phyloP scores from a whole-genome alignment of 2,113 vertebrate species.

The Naja naja region DNA sequence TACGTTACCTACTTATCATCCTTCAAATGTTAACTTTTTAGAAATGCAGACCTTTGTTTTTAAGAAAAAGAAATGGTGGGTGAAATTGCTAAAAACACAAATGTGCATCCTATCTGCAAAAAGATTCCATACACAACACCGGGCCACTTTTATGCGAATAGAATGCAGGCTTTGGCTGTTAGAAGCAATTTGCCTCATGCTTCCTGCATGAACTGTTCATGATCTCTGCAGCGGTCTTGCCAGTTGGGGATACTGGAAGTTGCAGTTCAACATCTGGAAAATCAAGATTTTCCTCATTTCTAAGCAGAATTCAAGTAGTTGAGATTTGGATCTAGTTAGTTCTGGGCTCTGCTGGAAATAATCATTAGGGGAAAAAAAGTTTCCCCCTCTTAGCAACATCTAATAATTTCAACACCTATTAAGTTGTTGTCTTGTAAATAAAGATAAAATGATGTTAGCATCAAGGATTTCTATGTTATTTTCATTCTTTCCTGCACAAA shows the following conservation, averaged over 20 bases:
- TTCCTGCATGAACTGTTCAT: neutral
- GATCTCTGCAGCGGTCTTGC: neutral
- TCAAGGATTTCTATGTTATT: neutral
- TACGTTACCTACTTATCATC: neutral
- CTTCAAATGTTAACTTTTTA: neutral
- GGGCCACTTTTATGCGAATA: neutral
- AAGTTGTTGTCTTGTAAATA: neutral
- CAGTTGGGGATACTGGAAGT: neutral
- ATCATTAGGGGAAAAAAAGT: conserved; percentile 11
- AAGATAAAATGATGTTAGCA: conserved; percentile 14
- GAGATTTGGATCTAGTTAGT: conserved; percentile 30
- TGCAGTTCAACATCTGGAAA: neutral
- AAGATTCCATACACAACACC: neutral
- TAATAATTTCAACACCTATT: conserved; percentile 2
- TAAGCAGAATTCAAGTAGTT: conserved; percentile 37
- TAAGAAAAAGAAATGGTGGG: neutral
- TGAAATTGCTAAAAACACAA: neutral
- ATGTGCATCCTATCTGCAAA: neutral
- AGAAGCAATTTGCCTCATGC: neutral
- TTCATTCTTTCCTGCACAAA: neutral
- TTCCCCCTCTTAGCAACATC: neutral
- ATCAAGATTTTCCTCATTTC: neutral
- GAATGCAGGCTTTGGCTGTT: neutral
- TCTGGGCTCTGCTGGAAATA: conserved; percentile 32
- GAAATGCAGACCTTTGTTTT: neutral